phyloP scores from a whole-genome alignment of 2,888 invertebrate species.

The Pyrochroa serraticornis region DNA sequence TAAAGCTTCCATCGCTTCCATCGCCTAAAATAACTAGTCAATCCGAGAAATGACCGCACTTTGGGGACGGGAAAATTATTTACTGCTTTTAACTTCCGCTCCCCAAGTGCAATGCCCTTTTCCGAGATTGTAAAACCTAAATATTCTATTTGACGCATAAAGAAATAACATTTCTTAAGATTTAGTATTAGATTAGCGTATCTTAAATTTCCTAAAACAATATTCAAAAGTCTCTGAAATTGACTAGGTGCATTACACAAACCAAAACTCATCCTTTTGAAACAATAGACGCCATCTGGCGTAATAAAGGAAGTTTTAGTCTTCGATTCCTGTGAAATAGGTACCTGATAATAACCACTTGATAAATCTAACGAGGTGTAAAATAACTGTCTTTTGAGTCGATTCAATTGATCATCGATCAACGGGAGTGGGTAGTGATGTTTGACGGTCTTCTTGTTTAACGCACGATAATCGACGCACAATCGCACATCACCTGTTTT shows the following conservation, averaged over 20 bases:
- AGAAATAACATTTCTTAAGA: slow-evolving; percentile 23
- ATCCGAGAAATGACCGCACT: slow-evolving; percentile 19
- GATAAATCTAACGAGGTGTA: slow-evolving; percentile 17
- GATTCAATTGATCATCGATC: slow-evolving; percentile 18
- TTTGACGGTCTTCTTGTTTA: slow-evolving; percentile 20
- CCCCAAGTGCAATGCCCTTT: slow-evolving; percentile 16
- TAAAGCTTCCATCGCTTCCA: too few species aligned
- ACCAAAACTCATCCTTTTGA: slow-evolving; percentile 9
- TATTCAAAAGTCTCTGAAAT: slow-evolving; percentile 10
- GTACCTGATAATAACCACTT: slow-evolving; percentile 17
- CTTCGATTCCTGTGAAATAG: slow-evolving; percentile 5
- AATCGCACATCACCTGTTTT: slow-evolving; percentile 16
- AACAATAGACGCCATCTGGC: slow-evolving; percentile 20
- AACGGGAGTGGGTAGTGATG: slow-evolving; percentile 12
- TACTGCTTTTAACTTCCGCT: slow-evolving; percentile 9
- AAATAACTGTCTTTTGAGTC: neutral
- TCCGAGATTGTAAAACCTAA: slow-evolving; percentile 15
- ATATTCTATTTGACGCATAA: slow-evolving; percentile 18
- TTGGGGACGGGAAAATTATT: slow-evolving; percentile 9
- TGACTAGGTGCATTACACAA: slow-evolving; percentile 6
- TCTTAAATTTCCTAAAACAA: slow-evolving; percentile 5
- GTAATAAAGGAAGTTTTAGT: slow-evolving; percentile 20
- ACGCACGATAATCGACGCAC: slow-evolving; percentile 15
- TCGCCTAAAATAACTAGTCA: slow-evolving; percentile 25
- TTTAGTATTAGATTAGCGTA: slow-evolving; percentile 20